These are phyloP conservation scores for Pristionchus maxplancki DNA, from an alignment of 2,888 invertebrate genomes.

Conservation along the genomic window DNA sequence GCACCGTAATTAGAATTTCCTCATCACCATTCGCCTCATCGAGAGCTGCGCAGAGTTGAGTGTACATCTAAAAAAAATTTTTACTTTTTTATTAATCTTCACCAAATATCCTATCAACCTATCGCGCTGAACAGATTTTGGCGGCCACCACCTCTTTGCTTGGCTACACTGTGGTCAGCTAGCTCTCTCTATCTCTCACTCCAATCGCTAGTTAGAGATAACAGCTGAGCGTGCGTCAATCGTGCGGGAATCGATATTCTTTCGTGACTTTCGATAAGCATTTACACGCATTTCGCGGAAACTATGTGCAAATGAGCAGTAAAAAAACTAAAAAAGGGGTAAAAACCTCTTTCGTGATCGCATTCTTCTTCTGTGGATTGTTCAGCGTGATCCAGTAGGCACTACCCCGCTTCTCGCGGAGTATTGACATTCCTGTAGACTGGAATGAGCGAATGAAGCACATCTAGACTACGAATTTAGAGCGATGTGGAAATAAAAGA, in stretches of 20 bases:
- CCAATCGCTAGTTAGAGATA: neutral
- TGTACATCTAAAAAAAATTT: neutral
- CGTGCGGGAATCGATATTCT: neutral
- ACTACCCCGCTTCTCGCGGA: neutral
- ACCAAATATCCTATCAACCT: too few species aligned
- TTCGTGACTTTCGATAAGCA: neutral
- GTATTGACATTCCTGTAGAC: neutral
- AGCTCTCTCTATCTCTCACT: too few species aligned
- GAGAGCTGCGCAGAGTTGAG: neutral
- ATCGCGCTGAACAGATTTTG: too few species aligned
- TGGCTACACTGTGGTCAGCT: constrained; percentile 4
- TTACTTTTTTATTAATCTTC: too few species aligned
- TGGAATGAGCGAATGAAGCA: neutral
- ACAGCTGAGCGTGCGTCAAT: neutral
- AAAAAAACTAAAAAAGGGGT: neutral
- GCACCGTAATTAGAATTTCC: neutral
- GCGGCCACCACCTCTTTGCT: neutral
- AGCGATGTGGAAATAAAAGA: too few species aligned
- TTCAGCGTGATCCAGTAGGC: neutral
- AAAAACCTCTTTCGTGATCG: neutral
- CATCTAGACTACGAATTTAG: too few species aligned
- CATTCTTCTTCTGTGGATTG: neutral
- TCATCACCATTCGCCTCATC: neutral
- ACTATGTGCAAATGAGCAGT: neutral
- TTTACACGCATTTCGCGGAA: neutral